phyloP scores from a whole-genome alignment of 2,888 invertebrate species.

The Xylophagus ater region DNA sequence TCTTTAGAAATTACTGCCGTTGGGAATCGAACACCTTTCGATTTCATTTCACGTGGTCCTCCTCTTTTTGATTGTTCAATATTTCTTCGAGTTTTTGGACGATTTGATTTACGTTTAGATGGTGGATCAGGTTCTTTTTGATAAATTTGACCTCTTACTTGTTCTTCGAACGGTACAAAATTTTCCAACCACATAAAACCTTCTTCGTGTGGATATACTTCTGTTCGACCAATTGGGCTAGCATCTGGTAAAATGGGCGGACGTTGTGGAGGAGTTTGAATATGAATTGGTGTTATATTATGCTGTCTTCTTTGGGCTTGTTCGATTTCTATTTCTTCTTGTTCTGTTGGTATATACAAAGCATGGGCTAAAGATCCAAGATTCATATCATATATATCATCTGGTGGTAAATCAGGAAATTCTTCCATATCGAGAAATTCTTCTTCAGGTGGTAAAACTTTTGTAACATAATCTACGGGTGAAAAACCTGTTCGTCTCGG shows the following conservation, averaged over 20 bases:
- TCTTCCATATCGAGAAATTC: constrained; percentile 4
- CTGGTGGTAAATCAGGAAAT: constrained; percentile 3
- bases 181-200: constrained; percentile 14
- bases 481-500: constrained; percentile 5
- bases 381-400: background rate
- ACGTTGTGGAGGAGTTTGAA: background rate
- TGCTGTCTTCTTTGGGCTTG: background rate
- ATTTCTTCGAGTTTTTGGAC: too few relatives aligned
- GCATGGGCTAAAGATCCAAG: constrained; percentile 9
- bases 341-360: constrained; percentile 10
- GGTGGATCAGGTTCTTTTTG: background rate
- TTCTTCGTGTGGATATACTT: constrained; percentile 8
- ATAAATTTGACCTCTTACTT: background rate
- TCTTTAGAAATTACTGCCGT: background rate
- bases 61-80: too few relatives aligned
- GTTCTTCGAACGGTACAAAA: constrained; percentile 8
- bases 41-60: background rate
- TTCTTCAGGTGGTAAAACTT: constrained; percentile 5
- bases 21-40: background rate
- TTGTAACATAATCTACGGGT: constrained; percentile 5
- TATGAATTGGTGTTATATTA: background rate
- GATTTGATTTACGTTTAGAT: too few relatives aligned
- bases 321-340: constrained; percentile 9
- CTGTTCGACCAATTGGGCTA: constrained; percentile 5
- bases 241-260: background rate